Base-by-base conservation (phyloP, 2,888 invertebrate species). In the Selenia dentaria region DNA sequence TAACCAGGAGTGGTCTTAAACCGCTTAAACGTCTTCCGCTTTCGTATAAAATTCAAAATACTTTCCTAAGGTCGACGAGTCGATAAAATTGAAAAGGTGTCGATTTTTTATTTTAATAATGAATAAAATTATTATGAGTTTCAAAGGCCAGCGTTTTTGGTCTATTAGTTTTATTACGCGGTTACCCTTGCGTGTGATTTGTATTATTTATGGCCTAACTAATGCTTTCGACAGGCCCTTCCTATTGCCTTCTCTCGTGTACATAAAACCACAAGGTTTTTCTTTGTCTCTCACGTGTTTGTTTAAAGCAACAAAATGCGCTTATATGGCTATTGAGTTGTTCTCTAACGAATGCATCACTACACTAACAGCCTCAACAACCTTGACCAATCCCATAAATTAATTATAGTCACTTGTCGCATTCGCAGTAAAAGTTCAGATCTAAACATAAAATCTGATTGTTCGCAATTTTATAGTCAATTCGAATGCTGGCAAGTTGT, bases 61-160 rank as follows among this genome's bases (percentile, higher is more conserved):
- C 83, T 82, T 83, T 83, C 81, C 51, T 84, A 79, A 89, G 88
- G 88, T 70, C 87, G 68, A 71, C 84, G 51, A 54, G 84, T 74
- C 77, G 70, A 81, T 87, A 83, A 87, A 85, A 81, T 82, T 79
- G 71, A 83, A 81, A 85, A 81, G 77, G 70, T 70, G 68, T 75
- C 67, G 62, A 69, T 74, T 81, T 75, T 74, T 73, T 79, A 65
- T 79, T 83, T 80, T 81, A 70, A 78, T 74, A 79, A 67, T 63
- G 68, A 67, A 49, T 68, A 70, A 76, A 71, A 73, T 82, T 72
- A 77, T 79, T 77, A 78, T 63, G 64, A 69, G 60, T 67, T 58
- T 67, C 70, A 74, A 74, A 89, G 84, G 84, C 79, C 84, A 78
- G 55, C 73, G 51, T 68, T 77, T 79, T 82, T 78, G 70, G 74